Conservation (phyloP, 2,797 vertebrate species). For the Myotis pilosus region DNA sequence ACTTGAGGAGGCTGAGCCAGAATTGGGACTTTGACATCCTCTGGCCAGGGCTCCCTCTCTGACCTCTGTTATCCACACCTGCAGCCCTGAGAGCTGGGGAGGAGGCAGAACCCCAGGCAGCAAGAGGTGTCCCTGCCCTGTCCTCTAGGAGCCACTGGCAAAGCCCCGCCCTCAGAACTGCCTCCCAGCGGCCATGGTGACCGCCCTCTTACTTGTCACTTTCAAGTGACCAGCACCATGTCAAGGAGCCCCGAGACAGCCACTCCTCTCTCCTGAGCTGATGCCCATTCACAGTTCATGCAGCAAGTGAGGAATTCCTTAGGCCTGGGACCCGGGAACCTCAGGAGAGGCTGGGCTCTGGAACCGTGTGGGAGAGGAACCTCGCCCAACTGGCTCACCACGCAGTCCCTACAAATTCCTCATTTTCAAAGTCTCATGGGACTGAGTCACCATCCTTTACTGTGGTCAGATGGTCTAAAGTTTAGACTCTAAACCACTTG, state of each 20-base stretch:
- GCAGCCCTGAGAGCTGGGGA: background rate
- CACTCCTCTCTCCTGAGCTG: background rate
- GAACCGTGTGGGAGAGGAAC: background rate
- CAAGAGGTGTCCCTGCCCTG: background rate
- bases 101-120: fast-evolving
- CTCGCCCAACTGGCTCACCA: fast-evolving
- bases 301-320: background rate
- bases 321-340: fast-evolving
- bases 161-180: background rate
- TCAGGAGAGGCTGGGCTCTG: fast-evolving
- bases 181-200: background rate
- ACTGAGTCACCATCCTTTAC: background rate
- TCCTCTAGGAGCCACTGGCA: background rate
- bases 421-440: background rate
- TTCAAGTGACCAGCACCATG: background rate
- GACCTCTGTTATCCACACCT: background rate
- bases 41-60: background rate
- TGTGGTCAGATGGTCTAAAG: background rate
- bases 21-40: background rate
- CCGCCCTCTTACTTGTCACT: background rate
- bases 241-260: background rate
- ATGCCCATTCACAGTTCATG: background rate
- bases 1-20: background rate
- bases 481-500: too few species aligned
- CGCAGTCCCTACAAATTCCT: background rate